A percentile compares a stretch with the other conserved stretches of the same genome.
These are phyloP conservation scores for Eurosta solidaginis DNA, from an alignment of 1,140 invertebrate genomes.

Conservation along the genomic window DNA sequence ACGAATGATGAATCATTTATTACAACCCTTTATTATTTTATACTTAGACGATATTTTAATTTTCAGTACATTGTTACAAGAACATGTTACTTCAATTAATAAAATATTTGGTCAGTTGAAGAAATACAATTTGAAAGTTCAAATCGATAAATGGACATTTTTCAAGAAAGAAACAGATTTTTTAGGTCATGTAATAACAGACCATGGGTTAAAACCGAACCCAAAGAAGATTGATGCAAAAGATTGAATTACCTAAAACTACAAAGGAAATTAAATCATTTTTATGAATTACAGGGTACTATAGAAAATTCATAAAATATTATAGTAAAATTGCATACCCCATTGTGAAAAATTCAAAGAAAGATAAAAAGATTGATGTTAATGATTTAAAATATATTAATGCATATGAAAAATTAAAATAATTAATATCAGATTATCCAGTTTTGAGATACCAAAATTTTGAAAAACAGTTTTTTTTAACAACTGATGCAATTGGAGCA, in stretches of 20 bases:
- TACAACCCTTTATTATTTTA: constrained; percentile 31
- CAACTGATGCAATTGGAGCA: constrained; percentile 33
- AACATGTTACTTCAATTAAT: constrained; percentile 31
- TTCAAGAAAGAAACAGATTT: constrained; percentile 41
- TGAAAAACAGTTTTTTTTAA: constrained; percentile 1
- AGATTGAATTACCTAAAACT: background rate
- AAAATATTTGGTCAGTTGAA: background rate
- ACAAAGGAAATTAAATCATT: background rate
- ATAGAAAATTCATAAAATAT: too few species aligned
- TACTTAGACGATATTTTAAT: constrained; percentile 40
- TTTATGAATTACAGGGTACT: too few species aligned
- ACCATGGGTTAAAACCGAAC: too few species aligned
- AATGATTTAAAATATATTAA: constrained; percentile 5
- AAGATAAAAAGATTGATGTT: background rate
- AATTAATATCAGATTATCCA: background rate
- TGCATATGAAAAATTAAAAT: constrained; percentile 30
- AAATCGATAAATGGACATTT: too few species aligned
- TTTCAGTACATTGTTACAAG: constrained; percentile 36
- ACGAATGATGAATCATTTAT: too few species aligned
- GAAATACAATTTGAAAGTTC: too few species aligned
- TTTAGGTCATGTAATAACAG: too few species aligned
- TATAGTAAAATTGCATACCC: background rate
- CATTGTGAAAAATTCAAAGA: background rate
- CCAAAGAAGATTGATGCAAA: background rate
- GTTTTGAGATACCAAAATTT: background rate